Evolutionary conservation across 1,140 invertebrate genomes (phyloP), one percentile per base, ranked within the genome.

Genomic region (Drosophila novamexicana): DNA sequence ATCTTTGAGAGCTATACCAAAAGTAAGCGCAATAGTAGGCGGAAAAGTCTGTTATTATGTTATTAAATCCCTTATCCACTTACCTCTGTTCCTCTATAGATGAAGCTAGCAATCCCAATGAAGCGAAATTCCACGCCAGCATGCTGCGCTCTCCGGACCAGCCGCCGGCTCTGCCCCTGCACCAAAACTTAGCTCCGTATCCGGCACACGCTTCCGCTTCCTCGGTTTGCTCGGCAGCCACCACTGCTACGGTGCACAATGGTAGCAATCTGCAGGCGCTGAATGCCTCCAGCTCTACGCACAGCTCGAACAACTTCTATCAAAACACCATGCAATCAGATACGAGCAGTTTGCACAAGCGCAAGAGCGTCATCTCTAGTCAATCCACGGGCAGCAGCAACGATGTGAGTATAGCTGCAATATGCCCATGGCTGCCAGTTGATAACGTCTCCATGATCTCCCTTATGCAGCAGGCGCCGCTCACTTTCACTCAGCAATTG

Each of bases 401-500:
- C 67, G 92, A 92, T 79, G 92, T 92, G 29, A 82, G 86, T 81
- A 50, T 74, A 7, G 1, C 36, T 7, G 10, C 29, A 32, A 16
- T 10, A 45, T 4, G 0, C 1, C 1, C 18, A n/a, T n/a, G 6
- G 6, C 7, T 9, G n/a, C n/a, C 1, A 42, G 6, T n/a, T 42
- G n/a, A 0, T 42, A 6, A 22, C 12, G 4, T 29, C 4, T 14
- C 8, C 2, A 54, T 32, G n/a, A 8, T 0, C 34, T 32, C 14
- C 44, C 44, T 12, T 32, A 1, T 52, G 16, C 56, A 89, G 82
- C 88, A 94, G 89, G 86, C 88, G 53, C 94, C 94, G 36, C 93
- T 95, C 52, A 94, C 96, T 36, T 97, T 97, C 80, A 96, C 96
- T 1, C 96, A 97, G 91, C 96, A 97, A 93, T 90, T 97, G 34